Conservation (phyloP, 2,888 invertebrate species). For the Dermolepida albohirtum region DNA sequence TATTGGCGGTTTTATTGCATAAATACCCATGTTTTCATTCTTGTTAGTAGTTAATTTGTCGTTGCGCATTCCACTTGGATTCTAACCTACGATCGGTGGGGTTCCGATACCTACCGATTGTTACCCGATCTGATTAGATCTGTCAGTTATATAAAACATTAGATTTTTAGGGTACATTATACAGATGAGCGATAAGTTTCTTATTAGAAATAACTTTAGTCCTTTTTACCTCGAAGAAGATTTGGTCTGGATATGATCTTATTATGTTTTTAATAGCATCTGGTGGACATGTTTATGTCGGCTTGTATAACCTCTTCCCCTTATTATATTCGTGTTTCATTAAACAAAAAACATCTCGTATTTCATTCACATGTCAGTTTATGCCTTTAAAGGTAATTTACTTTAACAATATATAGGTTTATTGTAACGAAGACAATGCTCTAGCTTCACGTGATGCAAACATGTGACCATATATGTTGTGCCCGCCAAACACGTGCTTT, state of each 20-base stretch:
- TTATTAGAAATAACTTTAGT: slow-evolving; percentile 4
- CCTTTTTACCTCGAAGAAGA: neutral
- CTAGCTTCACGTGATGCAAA: slow-evolving; percentile 11
- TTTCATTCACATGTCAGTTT: no score
- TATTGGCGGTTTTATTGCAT: slow-evolving; percentile 28
- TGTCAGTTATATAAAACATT: slow-evolving; percentile 5
- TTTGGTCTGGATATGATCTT: neutral
- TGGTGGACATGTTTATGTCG: no score
- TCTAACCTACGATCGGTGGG: slow-evolving; percentile 33
- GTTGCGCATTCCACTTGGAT: slow-evolving; percentile 43
- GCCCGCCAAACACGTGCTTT: slow-evolving; percentile 15
- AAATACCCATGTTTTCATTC: slow-evolving; percentile 45
- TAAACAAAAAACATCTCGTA: no score
- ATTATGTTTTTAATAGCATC: neutral
- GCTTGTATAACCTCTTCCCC: no score
- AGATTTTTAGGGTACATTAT: slow-evolving; percentile 5
- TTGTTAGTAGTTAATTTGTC: slow-evolving; percentile 42
- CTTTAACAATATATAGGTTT: no score
- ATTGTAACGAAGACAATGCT: neutral
- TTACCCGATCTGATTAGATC: slow-evolving; percentile 31
- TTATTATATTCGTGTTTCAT: no score
- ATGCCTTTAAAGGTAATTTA: no score
- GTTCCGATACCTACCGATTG: slow-evolving; percentile 30
- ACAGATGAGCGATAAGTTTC: slow-evolving; percentile 11
- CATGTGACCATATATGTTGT: slow-evolving; percentile 13